Evolutionary conservation across 2,113 vertebrate species (phyloP).

Genomic region (Falco punctatus): DNA sequence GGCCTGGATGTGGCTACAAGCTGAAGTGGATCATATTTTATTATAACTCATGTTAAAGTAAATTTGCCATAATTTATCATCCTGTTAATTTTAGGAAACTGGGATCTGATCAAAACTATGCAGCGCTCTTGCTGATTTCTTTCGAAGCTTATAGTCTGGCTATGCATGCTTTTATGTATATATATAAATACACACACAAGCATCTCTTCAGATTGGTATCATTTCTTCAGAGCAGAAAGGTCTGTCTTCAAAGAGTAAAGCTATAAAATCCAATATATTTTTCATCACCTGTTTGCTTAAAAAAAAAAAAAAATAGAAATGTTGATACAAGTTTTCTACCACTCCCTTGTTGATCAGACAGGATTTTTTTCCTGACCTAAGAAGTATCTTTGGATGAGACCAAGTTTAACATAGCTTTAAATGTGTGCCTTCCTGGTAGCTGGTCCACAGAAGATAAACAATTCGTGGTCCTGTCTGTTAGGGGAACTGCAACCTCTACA

Average conservation of each 20-base stretch:
- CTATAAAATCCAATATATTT: not conserved
- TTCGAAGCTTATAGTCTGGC: not conserved
- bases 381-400: not conserved
- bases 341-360: not conserved
- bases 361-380: not conserved
- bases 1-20: not conserved
- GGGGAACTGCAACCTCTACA: constrained; percentile 23
- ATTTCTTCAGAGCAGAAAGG: not conserved
- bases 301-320: not conserved
- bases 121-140: not conserved
- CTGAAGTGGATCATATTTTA: not conserved
- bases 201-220: not conserved
- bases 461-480: not conserved
- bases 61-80: not conserved
- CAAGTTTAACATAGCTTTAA: not conserved
- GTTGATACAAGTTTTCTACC: not conserved
- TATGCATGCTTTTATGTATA: not conserved
- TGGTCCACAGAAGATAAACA: not conserved
- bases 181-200: no score
- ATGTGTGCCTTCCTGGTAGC: not conserved
- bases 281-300: not conserved
- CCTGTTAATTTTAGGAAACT: not conserved
- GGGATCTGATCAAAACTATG: not conserved
- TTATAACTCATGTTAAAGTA: not conserved
- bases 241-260: not conserved